phyloP scores from a whole-genome alignment of 2,797 vertebrate genomes.

The Anguilla obscura region DNA sequence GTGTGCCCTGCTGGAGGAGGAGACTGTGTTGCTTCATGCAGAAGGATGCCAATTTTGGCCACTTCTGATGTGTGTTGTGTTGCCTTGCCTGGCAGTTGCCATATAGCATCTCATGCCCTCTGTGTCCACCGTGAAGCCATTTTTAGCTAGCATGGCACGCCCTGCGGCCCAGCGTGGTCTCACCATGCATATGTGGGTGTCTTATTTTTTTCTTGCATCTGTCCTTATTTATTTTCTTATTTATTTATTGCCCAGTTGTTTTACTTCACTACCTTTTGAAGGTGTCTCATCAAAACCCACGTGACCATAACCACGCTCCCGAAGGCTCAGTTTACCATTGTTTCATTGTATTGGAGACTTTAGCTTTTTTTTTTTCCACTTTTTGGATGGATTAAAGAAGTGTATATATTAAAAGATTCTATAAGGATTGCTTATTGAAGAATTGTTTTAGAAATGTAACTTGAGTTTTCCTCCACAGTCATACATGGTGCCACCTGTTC shows the following conservation, averaged over 20 bases:
- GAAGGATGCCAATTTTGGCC: slow-evolving; percentile 69
- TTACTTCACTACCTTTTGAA: slow-evolving; percentile 54
- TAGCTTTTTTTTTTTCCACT: too few species aligned
- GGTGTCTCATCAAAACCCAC: slow-evolving; percentile 53
- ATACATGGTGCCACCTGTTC: background rate
- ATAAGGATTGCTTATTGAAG: background rate
- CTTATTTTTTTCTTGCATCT: slow-evolving; percentile 59
- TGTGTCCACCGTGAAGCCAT: slow-evolving; percentile 47
- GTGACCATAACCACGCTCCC: slow-evolving; percentile 40
- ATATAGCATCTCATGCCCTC: slow-evolving; percentile 55
- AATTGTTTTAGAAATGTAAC: background rate
- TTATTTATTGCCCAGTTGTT: slow-evolving; percentile 48
- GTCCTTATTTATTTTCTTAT: slow-evolving; percentile 46
- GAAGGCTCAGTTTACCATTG: slow-evolving; percentile 54
- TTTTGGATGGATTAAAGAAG: slow-evolving; percentile 24
- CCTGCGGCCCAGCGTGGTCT: slow-evolving; percentile 58
- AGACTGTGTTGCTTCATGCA: slow-evolving; percentile 74
- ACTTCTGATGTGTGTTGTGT: slow-evolving; percentile 74
- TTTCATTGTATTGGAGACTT: slow-evolving; percentile 60
- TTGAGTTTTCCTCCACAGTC: slow-evolving; percentile 12
- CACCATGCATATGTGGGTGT: slow-evolving; percentile 41
- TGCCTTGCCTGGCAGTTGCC: slow-evolving; percentile 86
- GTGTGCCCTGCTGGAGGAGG: slow-evolving; percentile 82
- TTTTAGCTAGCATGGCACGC: slow-evolving; percentile 70
- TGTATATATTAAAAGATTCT: background rate